These are phyloP conservation scores for Sander lucioperca DNA, from an alignment of 2,113 vertebrate species.

Conservation along the genomic window DNA sequence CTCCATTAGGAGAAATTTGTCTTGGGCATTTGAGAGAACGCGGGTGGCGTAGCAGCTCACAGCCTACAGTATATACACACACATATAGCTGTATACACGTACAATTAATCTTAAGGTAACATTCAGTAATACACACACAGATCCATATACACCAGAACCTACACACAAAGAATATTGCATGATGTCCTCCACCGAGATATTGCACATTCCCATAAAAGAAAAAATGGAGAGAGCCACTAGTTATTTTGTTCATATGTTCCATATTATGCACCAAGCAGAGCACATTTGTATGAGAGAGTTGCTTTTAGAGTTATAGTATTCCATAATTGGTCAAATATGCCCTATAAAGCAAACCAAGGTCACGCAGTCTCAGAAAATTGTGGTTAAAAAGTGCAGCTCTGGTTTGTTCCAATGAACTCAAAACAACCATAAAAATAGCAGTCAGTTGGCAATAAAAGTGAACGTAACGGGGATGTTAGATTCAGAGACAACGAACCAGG, in stretches of 20 bases:
- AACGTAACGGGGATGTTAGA: background rate
- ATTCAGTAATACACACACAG: no score
- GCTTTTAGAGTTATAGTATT: background rate
- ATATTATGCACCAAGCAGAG: background rate
- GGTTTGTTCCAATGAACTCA: background rate
- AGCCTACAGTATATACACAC: no score
- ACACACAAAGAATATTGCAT: no score
- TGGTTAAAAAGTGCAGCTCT: background rate
- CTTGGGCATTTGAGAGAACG: no score
- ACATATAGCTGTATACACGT: no score
- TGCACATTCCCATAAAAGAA: no score
- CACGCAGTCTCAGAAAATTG: background rate
- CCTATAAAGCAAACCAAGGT: no score
- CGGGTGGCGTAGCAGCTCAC: no score
- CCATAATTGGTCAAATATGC: background rate
- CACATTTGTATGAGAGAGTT: background rate
- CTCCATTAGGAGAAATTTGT: no score
- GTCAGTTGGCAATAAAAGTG: background rate
- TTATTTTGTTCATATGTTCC: background rate
- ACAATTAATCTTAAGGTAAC: no score
- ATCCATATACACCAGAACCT: no score
- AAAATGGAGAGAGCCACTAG: background rate
- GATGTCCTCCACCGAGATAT: no score
- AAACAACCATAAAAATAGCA: constrained; percentile 7
- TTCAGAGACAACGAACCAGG: background rate